Evolutionary conservation across 2,797 vertebrate genomes (phyloP), one percentile per base, ranked within the genome.

Genomic region (Sebastes melanostomus): DNA sequence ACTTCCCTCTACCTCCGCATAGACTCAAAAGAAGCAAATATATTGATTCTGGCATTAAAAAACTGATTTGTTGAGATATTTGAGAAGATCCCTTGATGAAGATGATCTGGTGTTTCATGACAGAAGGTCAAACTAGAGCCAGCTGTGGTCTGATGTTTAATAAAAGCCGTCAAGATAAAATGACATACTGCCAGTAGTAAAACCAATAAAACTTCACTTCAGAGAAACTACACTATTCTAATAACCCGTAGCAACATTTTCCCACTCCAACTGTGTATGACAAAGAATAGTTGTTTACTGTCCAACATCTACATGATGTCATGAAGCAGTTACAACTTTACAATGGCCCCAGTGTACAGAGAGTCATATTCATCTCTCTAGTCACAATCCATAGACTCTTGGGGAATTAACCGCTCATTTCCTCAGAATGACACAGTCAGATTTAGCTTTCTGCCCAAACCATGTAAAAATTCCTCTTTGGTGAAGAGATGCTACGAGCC

Each of bases 291-390:
- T 32, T 88, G 85, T 92, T 86, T 75, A 81, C 67, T 36, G 70
- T 87, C 86, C 81, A 89, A 83, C 75, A 86, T 75, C 52, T 42
- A 82, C 75, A 79, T 86, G 75, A 91, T 85, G 87, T 91, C 90
- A 92, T 73, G 8, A 77, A 78, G 62, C 73, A 8, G 29, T 66
- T 83, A 27, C 32, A 42, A 46, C 2, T 3, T 25, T 52, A 92
- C 91, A 93, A 92, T 81, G 85, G 70, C 32, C 36, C 54, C 24
- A 92, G 83, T 94, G 88, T 92, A 92, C 5, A 69, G 77, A 72
- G 63, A 46, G 54, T 61, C 78, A 76, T 61, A 72, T 34, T 75
- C 60, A 78, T 36, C 52, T 13, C 56, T 13, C 54, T 27, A 58
- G 8, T 61, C 55, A 5, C 59, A 50, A 36, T 70, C 55, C 5